Conservation (phyloP, 2,113 vertebrate species). For the Gavialis gangeticus region DNA sequence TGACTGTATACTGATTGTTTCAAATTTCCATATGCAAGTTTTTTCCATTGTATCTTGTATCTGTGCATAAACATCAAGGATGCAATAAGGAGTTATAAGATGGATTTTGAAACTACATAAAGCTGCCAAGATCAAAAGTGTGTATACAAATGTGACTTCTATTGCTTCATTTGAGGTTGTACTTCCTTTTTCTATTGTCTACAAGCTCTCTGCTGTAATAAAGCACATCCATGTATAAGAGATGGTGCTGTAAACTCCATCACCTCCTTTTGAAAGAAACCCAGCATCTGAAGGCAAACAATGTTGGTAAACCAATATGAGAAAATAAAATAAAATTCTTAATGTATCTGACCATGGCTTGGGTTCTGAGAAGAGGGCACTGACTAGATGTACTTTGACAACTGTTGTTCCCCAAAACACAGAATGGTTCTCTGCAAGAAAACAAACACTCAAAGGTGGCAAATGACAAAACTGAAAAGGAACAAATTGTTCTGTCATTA, state of each 20-base stretch:
- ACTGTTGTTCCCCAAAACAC: neutral
- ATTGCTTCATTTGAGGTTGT: neutral
- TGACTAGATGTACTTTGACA: neutral
- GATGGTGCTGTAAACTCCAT: neutral
- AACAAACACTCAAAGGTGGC: neutral
- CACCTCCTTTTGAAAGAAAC: neutral
- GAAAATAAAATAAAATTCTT: neutral
- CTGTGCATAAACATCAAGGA: neutral
- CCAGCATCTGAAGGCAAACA: rapidly evolving
- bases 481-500: neutral
- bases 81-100: slow-evolving; percentile 47
- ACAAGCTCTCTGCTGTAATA: rapidly evolving
- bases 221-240: neutral
- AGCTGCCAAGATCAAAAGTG: neutral
- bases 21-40: slow-evolving; percentile 16
- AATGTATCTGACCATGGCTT: neutral
- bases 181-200: too few relatives aligned
- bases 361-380: neutral
- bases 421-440: neutral
- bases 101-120: neutral
- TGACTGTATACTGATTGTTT: slow-evolving; percentile 36
- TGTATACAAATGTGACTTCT: neutral
- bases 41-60: slow-evolving; percentile 41
- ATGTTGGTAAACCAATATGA: neutral
- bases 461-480: neutral